Evolutionary conservation across 2,797 vertebrate genomes (phyloP).

Genomic region (Pseudopleuronectes americanus): DNA sequence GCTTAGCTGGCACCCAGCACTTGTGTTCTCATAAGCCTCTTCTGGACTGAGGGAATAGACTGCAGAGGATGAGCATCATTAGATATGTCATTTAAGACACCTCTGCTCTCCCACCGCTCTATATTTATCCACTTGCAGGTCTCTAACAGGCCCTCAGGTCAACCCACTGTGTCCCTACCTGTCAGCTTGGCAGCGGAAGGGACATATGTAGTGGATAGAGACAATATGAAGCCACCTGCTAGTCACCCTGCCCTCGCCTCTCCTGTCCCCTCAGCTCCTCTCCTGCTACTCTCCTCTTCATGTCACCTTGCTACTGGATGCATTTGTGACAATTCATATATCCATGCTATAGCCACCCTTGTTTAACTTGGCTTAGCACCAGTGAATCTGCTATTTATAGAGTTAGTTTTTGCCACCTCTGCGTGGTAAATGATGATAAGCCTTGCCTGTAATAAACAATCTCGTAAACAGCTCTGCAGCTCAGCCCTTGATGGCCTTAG

Average conservation of each 20-base stretch:
- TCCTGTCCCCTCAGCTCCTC: slow-evolving; percentile 23
- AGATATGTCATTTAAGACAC: slow-evolving; percentile 78
- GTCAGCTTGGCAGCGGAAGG: slow-evolving; percentile 67
- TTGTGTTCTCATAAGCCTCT: slow-evolving; percentile 52
- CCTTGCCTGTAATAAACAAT: slow-evolving; percentile 82
- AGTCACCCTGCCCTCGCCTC: slow-evolving; percentile 50
- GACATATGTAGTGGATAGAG: slow-evolving; percentile 68
- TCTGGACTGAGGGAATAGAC: slow-evolving; percentile 54
- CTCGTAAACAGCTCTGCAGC: slow-evolving; percentile 83
- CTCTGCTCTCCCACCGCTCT: slow-evolving; percentile 65
- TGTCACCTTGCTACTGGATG: slow-evolving; percentile 49
- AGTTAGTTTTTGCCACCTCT: slow-evolving; percentile 70
- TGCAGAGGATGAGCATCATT: slow-evolving; percentile 69
- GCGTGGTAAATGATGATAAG: slow-evolving; percentile 79
- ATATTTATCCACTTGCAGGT: slow-evolving; percentile 76
- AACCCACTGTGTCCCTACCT: slow-evolving; percentile 70
- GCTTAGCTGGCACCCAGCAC: slow-evolving; percentile 29
- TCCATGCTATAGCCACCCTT: slow-evolving; percentile 17
- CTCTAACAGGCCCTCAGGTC: slow-evolving; percentile 72
- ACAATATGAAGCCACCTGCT: slow-evolving; percentile 68
- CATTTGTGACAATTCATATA: slow-evolving; percentile 50
- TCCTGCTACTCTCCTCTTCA: slow-evolving; percentile 15
- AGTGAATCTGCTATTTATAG: slow-evolving; percentile 67
- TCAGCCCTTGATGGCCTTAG: slow-evolving; percentile 76
- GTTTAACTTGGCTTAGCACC: slow-evolving; percentile 57